A percentile compares a stretch with the other conserved stretches of the same genome.
Evolutionary conservation across 2,888 invertebrate genomes (phyloP).

Genomic region (Leucophenga maculata): DNA sequence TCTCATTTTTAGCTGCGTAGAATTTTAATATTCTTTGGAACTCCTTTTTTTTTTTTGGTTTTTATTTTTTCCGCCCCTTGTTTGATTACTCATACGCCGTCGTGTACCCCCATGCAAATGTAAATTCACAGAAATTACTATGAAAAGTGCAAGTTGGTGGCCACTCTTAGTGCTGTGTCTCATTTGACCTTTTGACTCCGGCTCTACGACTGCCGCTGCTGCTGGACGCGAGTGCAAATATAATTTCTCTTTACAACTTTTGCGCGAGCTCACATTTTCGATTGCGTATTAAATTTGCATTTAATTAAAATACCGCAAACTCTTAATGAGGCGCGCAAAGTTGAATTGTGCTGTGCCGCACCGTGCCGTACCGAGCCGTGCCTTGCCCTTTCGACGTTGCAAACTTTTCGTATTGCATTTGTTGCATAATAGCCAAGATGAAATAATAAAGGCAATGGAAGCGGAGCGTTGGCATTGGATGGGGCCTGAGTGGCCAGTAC

Average conservation of each 20-base stretch:
- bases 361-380: no score
- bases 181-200: background rate
- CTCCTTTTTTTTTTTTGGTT: background rate
- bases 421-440: no score
- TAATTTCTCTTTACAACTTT: background rate
- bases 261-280: constrained; percentile 6
- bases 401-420: no score
- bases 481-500: no score
- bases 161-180: background rate
- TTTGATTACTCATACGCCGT: no score
- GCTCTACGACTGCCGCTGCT: background rate
- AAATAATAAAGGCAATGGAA: no score
- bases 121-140: background rate
- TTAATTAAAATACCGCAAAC: constrained; percentile 48
- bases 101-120: background rate
- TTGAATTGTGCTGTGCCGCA: background rate
- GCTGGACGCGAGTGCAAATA: background rate
- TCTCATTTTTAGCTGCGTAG: background rate
- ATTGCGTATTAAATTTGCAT: constrained; percentile 48
- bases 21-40: background rate
- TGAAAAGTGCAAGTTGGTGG: background rate
- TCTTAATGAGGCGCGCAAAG: constrained; percentile 42
- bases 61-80: no score
- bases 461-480: no score
- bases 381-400: no score